These are phyloP conservation scores for Gadus chalcogrammus DNA, from an alignment of 2,113 vertebrate genomes.

Conservation along the genomic window DNA sequence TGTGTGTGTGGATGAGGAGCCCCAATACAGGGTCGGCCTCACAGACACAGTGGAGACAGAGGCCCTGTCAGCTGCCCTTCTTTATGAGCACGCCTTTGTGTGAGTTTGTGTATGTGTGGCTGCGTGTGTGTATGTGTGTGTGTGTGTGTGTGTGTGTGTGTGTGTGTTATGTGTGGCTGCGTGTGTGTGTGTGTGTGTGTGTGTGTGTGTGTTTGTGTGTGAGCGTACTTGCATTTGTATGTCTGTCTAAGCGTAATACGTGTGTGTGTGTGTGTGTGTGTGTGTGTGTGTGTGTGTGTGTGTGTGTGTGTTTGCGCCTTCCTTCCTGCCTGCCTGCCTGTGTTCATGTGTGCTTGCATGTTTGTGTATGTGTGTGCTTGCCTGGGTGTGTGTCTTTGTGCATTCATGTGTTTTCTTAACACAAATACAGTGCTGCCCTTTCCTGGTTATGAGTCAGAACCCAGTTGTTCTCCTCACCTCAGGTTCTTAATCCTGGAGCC, in stretches of 20 bases:
- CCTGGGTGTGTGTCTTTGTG: too few relatives aligned
- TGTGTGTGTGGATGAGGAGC: constrained; percentile 41
- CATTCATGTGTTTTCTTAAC: too few relatives aligned
- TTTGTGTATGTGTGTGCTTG: background rate
- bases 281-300: background rate
- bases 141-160: constrained; percentile 16
- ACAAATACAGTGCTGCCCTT: too few relatives aligned
- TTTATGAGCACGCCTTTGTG: background rate
- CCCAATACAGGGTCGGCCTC: constrained; percentile 30
- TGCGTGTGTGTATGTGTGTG: constrained; percentile 18
- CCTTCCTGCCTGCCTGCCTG: too few relatives aligned
- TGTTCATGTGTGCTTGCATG: too few relatives aligned
- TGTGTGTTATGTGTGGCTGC: constrained; percentile 11
- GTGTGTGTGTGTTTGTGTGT: background rate
- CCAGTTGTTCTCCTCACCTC: too few relatives aligned
- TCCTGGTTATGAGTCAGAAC: too few relatives aligned
- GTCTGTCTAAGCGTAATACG: too few relatives aligned
- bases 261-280: background rate
- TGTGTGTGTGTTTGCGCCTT: too few relatives aligned
- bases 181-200: background rate
- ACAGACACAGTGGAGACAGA: constrained; percentile 50
- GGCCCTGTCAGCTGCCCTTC: constrained; percentile 25
- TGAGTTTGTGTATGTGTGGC: constrained; percentile 16
- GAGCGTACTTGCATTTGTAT: constrained; percentile 12
- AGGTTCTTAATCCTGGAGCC: too few relatives aligned